Base-by-base conservation (phyloP, 2,888 invertebrate species). In the Drosophila fungiperda region DNA sequence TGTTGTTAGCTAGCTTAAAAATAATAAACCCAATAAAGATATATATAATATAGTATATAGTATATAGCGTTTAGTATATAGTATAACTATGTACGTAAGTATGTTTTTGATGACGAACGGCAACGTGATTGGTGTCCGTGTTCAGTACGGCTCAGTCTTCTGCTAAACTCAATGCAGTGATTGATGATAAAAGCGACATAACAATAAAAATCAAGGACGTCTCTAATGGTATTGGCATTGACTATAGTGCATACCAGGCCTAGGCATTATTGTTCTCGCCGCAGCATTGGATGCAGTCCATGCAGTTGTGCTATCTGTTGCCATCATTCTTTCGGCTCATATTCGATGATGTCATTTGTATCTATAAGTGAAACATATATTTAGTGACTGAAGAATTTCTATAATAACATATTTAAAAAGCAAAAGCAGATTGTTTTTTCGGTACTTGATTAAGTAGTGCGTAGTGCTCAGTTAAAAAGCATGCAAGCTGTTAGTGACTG, bases 281-380 rank as follows among this genome's bases (percentile, higher is more conserved):
- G 91, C 95, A 95, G 93, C 95, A 95, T 90, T 95, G 95, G 85
- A 95, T 95, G 93, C 95, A 95, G 93, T 95, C 95, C 92, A 95
- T 95, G 92, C 95, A 95, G 92, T 95, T 94, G 90, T 95, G 95
- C 95, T 95, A 95, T 95, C 95, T 95, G 63, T 87, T 93, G 81
- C 94, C 94, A 72, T 94, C 95, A 76, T 80, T 91, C 79, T 93
- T 93, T 66, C 91, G 88, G 85, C 85, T 92, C 83, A 91, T 90
- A 87, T 92, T 91, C 83, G 91, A 91, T 82, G 93, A 91, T 78
- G 92, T 92, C 81, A 93, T 77, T 89, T 93, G 93, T 63, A 92
- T 75, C 93, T 93, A 71, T 83, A 73, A 70, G 26, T 6, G n/a
- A 40, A 40, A 58, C 26, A 49, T 15, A n/a, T 1, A 49, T 38